Evolutionary conservation across 2,888 invertebrate species (phyloP), one percentile per base, ranked within the genome.

Genomic region (Troides aeacus): DNA sequence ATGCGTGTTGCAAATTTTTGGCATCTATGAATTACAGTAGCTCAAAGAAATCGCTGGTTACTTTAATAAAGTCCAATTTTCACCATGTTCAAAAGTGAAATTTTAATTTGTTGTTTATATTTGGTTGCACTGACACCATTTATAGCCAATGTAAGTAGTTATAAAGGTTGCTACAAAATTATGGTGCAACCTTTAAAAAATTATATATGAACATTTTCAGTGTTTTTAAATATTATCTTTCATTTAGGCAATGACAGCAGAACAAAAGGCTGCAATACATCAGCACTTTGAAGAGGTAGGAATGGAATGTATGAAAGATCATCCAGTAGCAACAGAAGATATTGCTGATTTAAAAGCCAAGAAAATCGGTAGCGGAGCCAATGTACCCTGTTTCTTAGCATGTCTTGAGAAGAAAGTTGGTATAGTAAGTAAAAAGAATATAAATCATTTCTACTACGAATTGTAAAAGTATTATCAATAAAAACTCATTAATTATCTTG

Each of bases 311-410:
- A 80, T 88, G 1, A 81, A 83, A 62, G 86, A 83, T 4, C n/a
- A 76, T 39, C 75, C 77, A 0, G 82, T 92, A 53, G 76, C 82
- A 0, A 83, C 76, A 56, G 84, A 84, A 0, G 92, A 92, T 71
- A 84, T 91, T 4, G 74, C 24, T 0, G 74, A 75, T 46, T 72
- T 92, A 2, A 83, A 81, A 70, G 67, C 77, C 12, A 83, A 75
- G 58, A 81, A 85, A 68, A 8, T 84, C 0, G 83, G 89, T 0
- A 72, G 77, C 0, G 88, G 91, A 0, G 79, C 82, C 0, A 86
- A 87, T 6, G 86, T 76, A 0, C 85, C 88, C 2, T 92, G 92
- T 74, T 92, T 92, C 72, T 59, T 92, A 50, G 86, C 89, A 0
- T 92, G 92, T 66, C 58, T 90, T 58, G 78, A 89, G 77, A 89